Evolutionary conservation across 2,888 invertebrate genomes (phyloP).

Genomic region (Caenorhabditis auriculariae): DNA sequence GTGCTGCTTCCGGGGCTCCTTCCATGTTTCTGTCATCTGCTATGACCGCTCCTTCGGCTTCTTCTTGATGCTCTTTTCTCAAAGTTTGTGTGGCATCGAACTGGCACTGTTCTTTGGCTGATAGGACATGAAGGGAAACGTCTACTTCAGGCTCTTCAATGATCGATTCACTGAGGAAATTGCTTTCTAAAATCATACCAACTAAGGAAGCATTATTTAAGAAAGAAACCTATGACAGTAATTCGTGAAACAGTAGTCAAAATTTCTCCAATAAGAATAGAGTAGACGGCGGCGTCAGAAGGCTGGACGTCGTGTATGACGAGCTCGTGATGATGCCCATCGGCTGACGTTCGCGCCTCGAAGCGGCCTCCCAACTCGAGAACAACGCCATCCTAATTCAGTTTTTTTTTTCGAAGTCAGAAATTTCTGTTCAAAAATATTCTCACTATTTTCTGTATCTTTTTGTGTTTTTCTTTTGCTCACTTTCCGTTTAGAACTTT

Average conservation of each 20-base stretch:
- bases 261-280: slow-evolving; percentile 42
- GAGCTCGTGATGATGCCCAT: slow-evolving; percentile 40
- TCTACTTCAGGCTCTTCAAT: slow-evolving; percentile 44
- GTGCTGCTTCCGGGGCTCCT: slow-evolving; percentile 6
- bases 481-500: too few relatives aligned
- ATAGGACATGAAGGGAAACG: slow-evolving; percentile 23
- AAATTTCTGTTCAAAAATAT: background rate
- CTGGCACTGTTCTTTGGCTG: slow-evolving; percentile 11
- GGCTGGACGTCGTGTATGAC: slow-evolving; percentile 40
- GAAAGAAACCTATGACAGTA: slow-evolving; percentile 32
- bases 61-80: too few relatives aligned
- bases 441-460: too few relatives aligned
- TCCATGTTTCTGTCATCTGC: slow-evolving; percentile 8
- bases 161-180: slow-evolving; percentile 38
- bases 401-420: background rate
- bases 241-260: slow-evolving; percentile 49
- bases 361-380: slow-evolving; percentile 9
- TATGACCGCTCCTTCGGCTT: slow-evolving; percentile 12
- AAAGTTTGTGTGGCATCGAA: too few relatives aligned
- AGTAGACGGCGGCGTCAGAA: slow-evolving; percentile 49
- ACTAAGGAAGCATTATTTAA: background rate
- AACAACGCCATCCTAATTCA: slow-evolving; percentile 22
- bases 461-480: too few relatives aligned
- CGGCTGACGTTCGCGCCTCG: slow-evolving; percentile 12
- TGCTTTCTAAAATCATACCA: slow-evolving; percentile 18